These are phyloP conservation scores for Chymomyza procnemis DNA, from an alignment of 2,888 invertebrate species.

Conservation along the genomic window DNA sequence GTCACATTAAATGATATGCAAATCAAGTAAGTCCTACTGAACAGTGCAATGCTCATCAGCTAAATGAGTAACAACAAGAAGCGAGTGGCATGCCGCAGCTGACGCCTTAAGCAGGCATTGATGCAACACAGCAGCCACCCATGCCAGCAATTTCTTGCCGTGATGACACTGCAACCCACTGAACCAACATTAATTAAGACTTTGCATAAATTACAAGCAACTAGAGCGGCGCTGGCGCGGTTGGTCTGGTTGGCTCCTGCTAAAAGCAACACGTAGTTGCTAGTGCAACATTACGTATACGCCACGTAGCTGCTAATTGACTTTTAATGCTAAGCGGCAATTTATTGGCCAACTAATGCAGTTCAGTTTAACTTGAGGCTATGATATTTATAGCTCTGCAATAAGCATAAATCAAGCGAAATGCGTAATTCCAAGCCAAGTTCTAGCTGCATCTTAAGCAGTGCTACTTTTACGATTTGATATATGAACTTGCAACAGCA, in stretches of 20 bases:
- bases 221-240: constrained; percentile 8
- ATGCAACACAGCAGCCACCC: not conserved
- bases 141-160: not conserved
- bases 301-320: constrained; percentile 52
- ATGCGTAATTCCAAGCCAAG: not conserved
- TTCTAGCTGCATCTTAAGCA: not conserved
- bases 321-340: constrained; percentile 59
- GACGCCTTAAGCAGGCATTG: not conserved
- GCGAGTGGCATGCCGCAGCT: constrained; percentile 1
- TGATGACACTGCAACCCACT: not conserved
- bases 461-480: constrained; percentile 18
- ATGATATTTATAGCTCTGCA: not conserved
- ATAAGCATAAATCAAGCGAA: constrained; percentile 25
- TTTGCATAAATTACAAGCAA: constrained; percentile 56
- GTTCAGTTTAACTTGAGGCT: not conserved
- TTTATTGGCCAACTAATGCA: constrained; percentile 38
- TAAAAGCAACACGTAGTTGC: constrained; percentile 20
- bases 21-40: constrained; percentile 22
- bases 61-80: constrained; percentile 15
- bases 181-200: constrained; percentile 51
- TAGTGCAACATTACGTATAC: constrained; percentile 42
- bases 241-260: constrained; percentile 9
- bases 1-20: constrained; percentile 43
- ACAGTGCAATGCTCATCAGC: constrained; percentile 11
- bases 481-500: not conserved